Conservation (phyloP, 92 coral and sea anemone species). For the Metridium senile region DNA sequence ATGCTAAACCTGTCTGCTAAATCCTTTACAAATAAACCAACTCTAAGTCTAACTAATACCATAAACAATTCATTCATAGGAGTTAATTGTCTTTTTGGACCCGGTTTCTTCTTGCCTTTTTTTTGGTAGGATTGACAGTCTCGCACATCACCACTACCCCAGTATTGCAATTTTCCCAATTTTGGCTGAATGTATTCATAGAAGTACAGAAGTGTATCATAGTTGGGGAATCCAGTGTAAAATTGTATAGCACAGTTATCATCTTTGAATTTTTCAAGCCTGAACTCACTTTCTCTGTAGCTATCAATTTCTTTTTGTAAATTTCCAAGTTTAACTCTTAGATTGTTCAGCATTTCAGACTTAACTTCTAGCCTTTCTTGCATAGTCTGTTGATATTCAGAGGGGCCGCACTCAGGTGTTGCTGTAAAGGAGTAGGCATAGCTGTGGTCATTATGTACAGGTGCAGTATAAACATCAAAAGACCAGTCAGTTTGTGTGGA, state of each 20-base stretch:
- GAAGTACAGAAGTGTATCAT: neutral
- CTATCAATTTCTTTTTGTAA: neutral
- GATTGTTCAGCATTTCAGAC: neutral
- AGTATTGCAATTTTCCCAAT: neutral
- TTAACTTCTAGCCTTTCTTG: neutral
- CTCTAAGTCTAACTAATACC: neutral
- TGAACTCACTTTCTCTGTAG: neutral
- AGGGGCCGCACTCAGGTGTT: neutral
- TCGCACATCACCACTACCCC: neutral
- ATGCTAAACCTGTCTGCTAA: neutral
- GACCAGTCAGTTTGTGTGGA: constrained; percentile 50
- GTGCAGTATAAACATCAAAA: constrained; percentile 22
- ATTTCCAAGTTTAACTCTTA: neutral
- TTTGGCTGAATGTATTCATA: neutral
- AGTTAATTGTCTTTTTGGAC: neutral
- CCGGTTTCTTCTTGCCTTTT: neutral
- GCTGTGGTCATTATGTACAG: constrained; percentile 40
- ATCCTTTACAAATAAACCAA: neutral
- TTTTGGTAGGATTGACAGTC: neutral
- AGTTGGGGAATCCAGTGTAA: neutral
- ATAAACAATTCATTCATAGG: neutral
- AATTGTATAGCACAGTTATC: neutral
- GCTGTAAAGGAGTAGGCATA: constrained; percentile 41
- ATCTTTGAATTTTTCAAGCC: neutral
- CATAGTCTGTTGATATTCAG: neutral